A percentile compares a stretch with the other conserved stretches of the same genome.
Conservation (phyloP, 2,888 invertebrate species). For the Leucophenga montana region DNA sequence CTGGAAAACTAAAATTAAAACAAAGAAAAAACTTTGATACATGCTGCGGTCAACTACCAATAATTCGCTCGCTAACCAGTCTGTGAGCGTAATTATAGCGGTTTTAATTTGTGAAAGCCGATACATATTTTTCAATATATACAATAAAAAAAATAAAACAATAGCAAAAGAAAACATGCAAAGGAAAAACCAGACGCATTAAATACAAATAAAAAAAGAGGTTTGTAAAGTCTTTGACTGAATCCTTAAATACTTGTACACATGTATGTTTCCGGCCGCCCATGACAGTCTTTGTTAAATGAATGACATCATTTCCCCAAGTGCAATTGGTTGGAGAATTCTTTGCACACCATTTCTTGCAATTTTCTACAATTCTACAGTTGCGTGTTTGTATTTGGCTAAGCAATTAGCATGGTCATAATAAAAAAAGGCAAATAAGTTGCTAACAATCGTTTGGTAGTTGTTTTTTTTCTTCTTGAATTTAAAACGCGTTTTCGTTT, state of each 20-base stretch:
- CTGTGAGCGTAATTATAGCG: conserved; percentile 1
- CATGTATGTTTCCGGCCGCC: too few relatives aligned
- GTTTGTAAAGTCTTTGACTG: not conserved
- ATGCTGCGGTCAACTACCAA: too few relatives aligned
- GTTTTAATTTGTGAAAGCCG: conserved; percentile 19
- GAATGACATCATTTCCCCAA: conserved; percentile 33
- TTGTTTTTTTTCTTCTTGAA: conserved; percentile 4
- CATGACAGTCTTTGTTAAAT: not conserved
- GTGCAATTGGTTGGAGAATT: not conserved
- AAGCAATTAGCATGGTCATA: conserved; percentile 11
- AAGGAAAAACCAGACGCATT: too few relatives aligned
- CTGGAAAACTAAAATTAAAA: too few relatives aligned
- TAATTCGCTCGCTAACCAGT: too few relatives aligned
- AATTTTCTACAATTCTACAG: not conserved
- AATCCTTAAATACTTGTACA: too few relatives aligned
- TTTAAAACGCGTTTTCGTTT: conserved; percentile 37
- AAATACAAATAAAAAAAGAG: too few relatives aligned
- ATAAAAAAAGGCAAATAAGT: conserved; percentile 32
- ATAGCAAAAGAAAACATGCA: conserved; percentile 10
- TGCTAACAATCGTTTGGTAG: not conserved
- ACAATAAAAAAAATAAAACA: not conserved
- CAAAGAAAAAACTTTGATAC: too few relatives aligned
- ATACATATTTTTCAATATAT: not conserved
- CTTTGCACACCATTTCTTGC: conserved; percentile 1
- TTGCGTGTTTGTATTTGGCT: not conserved